Base-by-base conservation (phyloP, 1,140 invertebrate genomes). In the Laupala kohalensis region DNA sequence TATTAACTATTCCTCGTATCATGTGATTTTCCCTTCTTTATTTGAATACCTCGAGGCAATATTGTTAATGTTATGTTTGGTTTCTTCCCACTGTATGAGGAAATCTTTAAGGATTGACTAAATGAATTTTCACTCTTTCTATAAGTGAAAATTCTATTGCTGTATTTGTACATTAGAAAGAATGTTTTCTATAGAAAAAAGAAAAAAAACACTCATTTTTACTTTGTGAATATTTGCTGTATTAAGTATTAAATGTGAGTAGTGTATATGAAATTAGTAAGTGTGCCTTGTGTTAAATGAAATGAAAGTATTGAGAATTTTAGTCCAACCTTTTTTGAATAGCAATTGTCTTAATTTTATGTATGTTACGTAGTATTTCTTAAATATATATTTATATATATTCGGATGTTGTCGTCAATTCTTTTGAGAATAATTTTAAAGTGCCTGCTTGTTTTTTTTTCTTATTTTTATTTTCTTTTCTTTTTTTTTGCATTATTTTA, bases 361-460 rank as follows among this genome's bases (percentile, higher is more conserved):
- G 12, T 66, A 25, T 66, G 23, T 66, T 66, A 25, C 25, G 12
- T 66, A 62, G 15, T 69, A 62, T 69, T 26, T 69, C 25, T 69
- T 69, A 69, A 69, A 53, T 68, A 25, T 71, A 19, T 26, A 25
- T 26, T 69, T 69, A 69, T 72, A 53, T 68, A 25, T 71, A 19
- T 53, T 53, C 19, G 37, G 37, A 53, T 53, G 37, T 53, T 53
- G 37, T 19, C 37, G 9, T 53, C 19, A n/a, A 9, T 53, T 53
- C 37, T 19, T 53, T 53, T 53, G 37, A 53, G 37, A 53, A 53
- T 53, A 13, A 53, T 53, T 53, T 53, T 53, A 53, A 53, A 53
- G 37, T n/a, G n/a, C 37, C 19, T 53, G 37, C 37, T 53, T 53
- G 37, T 53, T 53, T 53, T 53, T 53, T n/a, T n/a, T n/a, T n/a